Evolutionary conservation across 2,888 invertebrate species (phyloP), one percentile per base, ranked within the genome.

Genomic region (Macrosoma leucophasiata): DNA sequence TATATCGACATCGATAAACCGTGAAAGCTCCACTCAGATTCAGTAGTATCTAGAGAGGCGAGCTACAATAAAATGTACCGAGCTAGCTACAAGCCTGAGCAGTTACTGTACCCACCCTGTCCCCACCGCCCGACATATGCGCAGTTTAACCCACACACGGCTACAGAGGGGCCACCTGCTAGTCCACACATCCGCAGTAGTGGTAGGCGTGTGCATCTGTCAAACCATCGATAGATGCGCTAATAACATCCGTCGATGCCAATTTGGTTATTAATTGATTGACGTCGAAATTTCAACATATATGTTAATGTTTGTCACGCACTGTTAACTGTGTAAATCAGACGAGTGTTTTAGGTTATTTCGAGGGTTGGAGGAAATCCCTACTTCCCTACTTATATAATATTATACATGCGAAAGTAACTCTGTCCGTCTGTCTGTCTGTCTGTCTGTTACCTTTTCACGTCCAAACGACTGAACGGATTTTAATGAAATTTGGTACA

Each of bases 61-160:
- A 73, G 78, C 74, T 81, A 81, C 81, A 82, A 81, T 84, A 82
- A 84, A 84, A 82, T 78, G 79, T 84, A 79, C 77, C 73, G 62
- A 75, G 76, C 77, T 74, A 75, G 79, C 76, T 79, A 76, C 78
- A 73, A 76, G 74, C 77, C 70, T 70, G 77, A 79, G 78, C 81
- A 77, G 81, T 78, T 76, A 76, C 72, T 74, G 66, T 59, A 51
- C 58, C 58, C 56, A 54, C 63, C 65, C 62, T 50, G 45, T 55
- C 43, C 55, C 50, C 49, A 48, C 49, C 43, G 39, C 45, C 49
- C 55, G 52, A 69, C 74, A 79, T 78, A 78, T 78, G 79, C 77
- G 75, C 76, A 75, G 64, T 66, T 45, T 59, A 43, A 52, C 40
- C 42, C 59, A 39, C 62, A 63, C 70, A 64, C 65, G 42, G 40